phyloP scores from a whole-genome alignment of 2,888 invertebrate species.

The Epistrophella euchroma region DNA sequence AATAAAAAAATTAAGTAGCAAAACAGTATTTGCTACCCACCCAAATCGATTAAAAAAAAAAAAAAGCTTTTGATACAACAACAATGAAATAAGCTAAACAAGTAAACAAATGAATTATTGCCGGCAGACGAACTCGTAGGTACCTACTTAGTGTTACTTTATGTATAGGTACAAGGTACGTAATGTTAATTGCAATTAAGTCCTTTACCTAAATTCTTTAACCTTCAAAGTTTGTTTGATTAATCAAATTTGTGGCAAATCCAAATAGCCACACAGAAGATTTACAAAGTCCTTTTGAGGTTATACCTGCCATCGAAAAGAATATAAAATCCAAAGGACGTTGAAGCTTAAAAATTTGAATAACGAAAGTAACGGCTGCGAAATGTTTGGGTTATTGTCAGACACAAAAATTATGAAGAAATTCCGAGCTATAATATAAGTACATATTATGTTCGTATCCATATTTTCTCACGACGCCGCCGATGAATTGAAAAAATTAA shows the following conservation, averaged over 20 bases:
- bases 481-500: no score
- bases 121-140: neutral
- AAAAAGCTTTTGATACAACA: conserved; percentile 1
- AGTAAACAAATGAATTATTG: conserved; percentile 1
- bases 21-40: conserved; percentile 12
- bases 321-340: no score
- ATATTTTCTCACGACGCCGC: no score
- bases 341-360: no score
- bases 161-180: neutral
- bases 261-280: neutral
- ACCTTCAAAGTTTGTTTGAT: neutral
- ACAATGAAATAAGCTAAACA: conserved; percentile 2
- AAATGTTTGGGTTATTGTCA: neutral
- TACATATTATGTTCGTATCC: no score
- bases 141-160: neutral
- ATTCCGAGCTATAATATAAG: no score
- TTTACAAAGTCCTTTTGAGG: no score
- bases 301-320: no score
- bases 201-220: neutral
- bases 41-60: conserved; percentile 12
- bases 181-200: neutral
- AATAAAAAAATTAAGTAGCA: conserved; percentile 7
- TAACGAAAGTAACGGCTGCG: no score
- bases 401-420: no score
- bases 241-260: neutral